A percentile compares a stretch with the other conserved stretches of the same genome.
Evolutionary conservation across 2,797 vertebrate genomes (phyloP).

Genomic region (Spheniscus humboldti): DNA sequence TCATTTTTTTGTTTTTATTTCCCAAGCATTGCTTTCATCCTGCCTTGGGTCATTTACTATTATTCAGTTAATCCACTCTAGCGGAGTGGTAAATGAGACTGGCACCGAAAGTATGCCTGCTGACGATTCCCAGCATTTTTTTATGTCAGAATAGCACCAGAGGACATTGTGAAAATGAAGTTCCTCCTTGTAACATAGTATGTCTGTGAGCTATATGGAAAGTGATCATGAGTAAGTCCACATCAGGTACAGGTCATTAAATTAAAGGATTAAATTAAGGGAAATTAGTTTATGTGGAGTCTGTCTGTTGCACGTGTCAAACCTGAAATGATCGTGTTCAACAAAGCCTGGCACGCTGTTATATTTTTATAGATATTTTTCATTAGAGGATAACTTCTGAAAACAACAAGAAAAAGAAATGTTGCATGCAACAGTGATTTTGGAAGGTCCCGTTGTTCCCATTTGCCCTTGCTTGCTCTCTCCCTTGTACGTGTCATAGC

Average conservation of each 20-base stretch:
- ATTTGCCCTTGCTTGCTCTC: not conserved
- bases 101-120: not conserved
- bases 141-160: not conserved
- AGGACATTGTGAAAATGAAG: not conserved
- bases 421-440: not conserved
- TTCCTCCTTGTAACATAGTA: not conserved
- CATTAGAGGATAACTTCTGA: not conserved
- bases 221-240: not conserved
- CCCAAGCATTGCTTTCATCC: not conserved
- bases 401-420: not conserved
- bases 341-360: not conserved
- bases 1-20: not conserved
- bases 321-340: not conserved
- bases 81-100: not conserved
- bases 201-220: not conserved
- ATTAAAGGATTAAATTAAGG: not conserved
- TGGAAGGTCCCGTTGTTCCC: not conserved
- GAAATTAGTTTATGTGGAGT: not conserved
- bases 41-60: not conserved
- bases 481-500: rapidly evolving
- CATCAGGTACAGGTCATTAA: not conserved
- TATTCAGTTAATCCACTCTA: not conserved
- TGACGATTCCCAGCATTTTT: not conserved
- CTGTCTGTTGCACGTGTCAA: not conserved
- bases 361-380: not conserved